Percentiles rank a stretch among this genome's conserved stretches.
phyloP scores from a whole-genome alignment of 2,113 vertebrate species.

The Plecturocebus donacophilus region DNA sequence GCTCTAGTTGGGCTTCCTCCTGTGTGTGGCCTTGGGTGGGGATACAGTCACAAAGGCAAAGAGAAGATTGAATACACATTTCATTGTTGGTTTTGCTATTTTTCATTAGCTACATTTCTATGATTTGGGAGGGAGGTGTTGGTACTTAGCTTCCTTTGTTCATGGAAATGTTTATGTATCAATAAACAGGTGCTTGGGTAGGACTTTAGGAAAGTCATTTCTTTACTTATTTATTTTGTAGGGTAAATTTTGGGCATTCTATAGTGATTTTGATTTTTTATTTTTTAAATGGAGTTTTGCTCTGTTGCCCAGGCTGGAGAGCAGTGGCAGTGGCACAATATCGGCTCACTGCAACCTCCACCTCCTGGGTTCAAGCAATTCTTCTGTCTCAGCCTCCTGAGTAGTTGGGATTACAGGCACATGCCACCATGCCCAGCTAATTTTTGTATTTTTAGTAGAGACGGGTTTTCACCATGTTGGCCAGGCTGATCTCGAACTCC shows the following conservation, averaged over 20 bases:
- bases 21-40: background rate
- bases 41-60: background rate
- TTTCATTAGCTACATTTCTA: conserved; percentile 5
- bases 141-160: background rate
- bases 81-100: background rate
- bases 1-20: background rate
- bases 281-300: too few species aligned
- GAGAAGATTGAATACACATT: background rate
- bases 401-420: too few species aligned
- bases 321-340: too few species aligned
- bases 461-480: too few species aligned
- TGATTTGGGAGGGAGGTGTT: background rate
- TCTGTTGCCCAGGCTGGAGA: too few species aligned
- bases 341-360: too few species aligned
- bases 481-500: too few species aligned
- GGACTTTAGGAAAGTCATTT: conserved; percentile 19
- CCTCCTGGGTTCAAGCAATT: too few species aligned
- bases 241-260: background rate
- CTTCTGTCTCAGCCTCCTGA: too few species aligned
- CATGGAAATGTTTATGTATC: background rate
- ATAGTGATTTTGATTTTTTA: background rate
- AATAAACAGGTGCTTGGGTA: background rate
- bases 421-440: too few species aligned
- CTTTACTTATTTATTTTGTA: background rate
- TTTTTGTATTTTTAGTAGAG: too few species aligned